Evolutionary conservation across 2,113 vertebrate species (phyloP).

Genomic region (Protobothrops mucrosquamatus): DNA sequence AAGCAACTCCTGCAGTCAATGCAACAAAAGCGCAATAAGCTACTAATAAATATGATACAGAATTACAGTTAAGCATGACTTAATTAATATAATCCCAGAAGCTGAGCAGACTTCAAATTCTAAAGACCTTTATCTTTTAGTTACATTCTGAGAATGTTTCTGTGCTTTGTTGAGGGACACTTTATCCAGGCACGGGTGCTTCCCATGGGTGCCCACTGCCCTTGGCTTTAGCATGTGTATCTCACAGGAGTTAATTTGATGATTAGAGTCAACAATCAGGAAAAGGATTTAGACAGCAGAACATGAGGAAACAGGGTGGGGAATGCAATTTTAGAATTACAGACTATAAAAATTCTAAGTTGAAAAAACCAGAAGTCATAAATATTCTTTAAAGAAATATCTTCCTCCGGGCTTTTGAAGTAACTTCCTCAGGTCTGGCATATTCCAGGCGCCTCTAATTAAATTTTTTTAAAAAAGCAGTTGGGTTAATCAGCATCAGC

Average conservation of each 20-base stretch:
- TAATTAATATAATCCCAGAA: background rate
- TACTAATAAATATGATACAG: background rate
- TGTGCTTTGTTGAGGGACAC: background rate
- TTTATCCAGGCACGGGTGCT: background rate
- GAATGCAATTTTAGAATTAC: background rate
- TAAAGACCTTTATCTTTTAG: background rate
- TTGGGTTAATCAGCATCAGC: background rate
- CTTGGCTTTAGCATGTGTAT: too few species aligned
- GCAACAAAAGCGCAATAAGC: background rate
- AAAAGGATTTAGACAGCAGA: background rate
- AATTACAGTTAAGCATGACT: background rate
- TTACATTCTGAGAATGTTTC: background rate
- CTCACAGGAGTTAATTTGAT: background rate
- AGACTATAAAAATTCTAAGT: background rate
- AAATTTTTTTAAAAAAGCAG: background rate
- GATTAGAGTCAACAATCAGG: background rate
- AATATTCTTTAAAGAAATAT: background rate
- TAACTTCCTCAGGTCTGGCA: background rate
- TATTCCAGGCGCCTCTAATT: background rate
- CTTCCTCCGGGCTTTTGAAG: background rate
- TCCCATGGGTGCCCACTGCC: too few species aligned
- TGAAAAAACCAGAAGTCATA: background rate
- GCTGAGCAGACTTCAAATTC: background rate
- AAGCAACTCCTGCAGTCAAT: background rate
- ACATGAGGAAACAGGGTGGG: background rate